Percentiles rank a stretch among this genome's conserved stretches.
Conservation (phyloP, 2,113 vertebrate species). For the Tenrec ecaudatus region DNA sequence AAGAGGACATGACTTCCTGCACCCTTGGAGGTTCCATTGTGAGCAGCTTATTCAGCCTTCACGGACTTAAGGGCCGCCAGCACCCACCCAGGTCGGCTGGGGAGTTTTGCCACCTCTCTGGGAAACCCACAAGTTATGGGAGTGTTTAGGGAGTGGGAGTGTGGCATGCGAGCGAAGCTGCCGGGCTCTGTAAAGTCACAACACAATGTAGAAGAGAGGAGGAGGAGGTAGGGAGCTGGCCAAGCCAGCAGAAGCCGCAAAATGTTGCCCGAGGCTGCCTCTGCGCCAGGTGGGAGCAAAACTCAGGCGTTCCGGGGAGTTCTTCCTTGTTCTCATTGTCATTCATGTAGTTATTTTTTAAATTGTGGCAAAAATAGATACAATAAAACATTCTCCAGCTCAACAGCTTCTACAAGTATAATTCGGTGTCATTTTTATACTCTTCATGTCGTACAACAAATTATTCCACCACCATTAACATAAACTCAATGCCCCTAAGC, state of each 20-base stretch:
- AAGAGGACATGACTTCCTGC: not conserved
- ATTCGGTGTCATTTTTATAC: too few relatives aligned
- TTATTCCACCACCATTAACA: too few relatives aligned
- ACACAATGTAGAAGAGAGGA: not conserved
- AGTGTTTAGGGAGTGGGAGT: not conserved
- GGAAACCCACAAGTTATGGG: not conserved
- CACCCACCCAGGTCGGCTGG: not conserved
- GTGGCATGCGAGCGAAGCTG: not conserved
- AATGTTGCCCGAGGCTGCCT: not conserved
- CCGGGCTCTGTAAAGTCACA: not conserved
- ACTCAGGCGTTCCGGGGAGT: too few relatives aligned
- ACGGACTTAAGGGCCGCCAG: not conserved
- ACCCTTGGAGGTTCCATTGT: not conserved
- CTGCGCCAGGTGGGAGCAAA: not conserved
- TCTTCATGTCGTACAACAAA: too few relatives aligned
- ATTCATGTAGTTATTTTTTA: too few relatives aligned
- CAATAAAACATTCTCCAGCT: too few relatives aligned
- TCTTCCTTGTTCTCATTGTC: too few relatives aligned
- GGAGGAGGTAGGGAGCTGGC: not conserved
- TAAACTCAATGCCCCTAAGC: too few relatives aligned
- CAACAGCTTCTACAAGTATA: too few relatives aligned
- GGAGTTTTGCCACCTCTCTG: not conserved
- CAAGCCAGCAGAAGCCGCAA: not conserved
- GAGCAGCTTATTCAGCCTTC: not conserved
- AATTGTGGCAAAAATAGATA: too few relatives aligned